Conservation (phyloP, 92 coral and sea anemone species). For the Bergia sp. region DNA sequence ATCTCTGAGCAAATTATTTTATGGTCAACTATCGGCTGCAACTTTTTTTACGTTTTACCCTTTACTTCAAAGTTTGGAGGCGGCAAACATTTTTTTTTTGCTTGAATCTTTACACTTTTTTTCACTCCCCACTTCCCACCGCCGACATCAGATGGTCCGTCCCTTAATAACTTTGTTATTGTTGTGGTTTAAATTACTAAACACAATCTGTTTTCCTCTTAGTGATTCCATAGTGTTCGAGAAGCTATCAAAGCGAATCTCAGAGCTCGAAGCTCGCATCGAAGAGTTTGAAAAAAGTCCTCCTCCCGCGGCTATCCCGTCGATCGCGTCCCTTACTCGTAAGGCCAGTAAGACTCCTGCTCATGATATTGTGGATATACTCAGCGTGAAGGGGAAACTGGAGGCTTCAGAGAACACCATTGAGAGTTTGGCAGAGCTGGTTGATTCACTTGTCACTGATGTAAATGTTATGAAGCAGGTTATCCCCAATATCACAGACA, state of each 20-base stretch:
- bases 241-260: slow-evolving; percentile 62
- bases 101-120: no score
- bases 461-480: slow-evolving; percentile 61
- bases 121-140: no score
- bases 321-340: slow-evolving; percentile 75
- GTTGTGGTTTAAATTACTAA: not conserved
- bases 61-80: no score
- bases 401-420: slow-evolving; percentile 84
- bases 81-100: no score
- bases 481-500: slow-evolving; percentile 18
- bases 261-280: slow-evolving; percentile 79
- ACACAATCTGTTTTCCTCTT: not conserved
- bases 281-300: slow-evolving; percentile 69
- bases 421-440: slow-evolving; percentile 81
- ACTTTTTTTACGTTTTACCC: no score
- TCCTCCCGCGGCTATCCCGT: slow-evolving; percentile 45
- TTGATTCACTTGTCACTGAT: slow-evolving; percentile 77
- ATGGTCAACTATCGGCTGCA: no score
- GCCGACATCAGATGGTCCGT: no score
- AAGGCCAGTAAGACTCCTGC: slow-evolving; percentile 91
- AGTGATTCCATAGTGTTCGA: slow-evolving; percentile 55
- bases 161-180: no score
- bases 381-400: slow-evolving; percentile 77
- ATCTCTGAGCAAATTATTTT: no score
- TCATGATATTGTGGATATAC: slow-evolving; percentile 84